These are phyloP conservation scores for Myotis lucifugus DNA, from an alignment of 2,113 vertebrate species.

Conservation along the genomic window DNA sequence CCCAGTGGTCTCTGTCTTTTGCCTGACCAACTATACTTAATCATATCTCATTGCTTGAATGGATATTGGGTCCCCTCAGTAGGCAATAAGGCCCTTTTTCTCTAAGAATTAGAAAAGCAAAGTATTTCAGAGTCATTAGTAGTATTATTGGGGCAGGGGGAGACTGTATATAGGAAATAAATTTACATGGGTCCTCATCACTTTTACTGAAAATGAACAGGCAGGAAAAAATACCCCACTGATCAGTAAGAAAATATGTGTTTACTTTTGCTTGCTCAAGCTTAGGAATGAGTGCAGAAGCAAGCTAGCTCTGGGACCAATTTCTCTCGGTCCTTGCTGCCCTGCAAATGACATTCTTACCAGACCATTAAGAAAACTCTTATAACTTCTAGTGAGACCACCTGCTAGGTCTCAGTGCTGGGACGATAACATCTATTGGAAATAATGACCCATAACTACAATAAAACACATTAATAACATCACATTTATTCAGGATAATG, in stretches of 20 bases:
- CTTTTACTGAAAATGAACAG: slow-evolving; percentile 61
- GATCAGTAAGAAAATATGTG: slow-evolving; percentile 74
- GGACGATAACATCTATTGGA: slow-evolving; percentile 83
- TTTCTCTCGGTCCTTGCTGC: slow-evolving; percentile 78
- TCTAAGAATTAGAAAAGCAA: slow-evolving; percentile 61
- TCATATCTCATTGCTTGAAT: background rate
- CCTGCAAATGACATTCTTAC: slow-evolving; percentile 84
- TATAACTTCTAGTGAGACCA: slow-evolving; percentile 84
- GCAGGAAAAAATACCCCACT: slow-evolving; percentile 54
- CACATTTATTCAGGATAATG: slow-evolving; percentile 83
- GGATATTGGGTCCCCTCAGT: background rate
- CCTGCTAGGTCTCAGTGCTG: slow-evolving; percentile 83
- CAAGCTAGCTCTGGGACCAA: slow-evolving; percentile 76
- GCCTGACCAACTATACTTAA: slow-evolving; percentile 39
- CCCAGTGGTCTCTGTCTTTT: background rate
- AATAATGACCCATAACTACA: slow-evolving; percentile 85
- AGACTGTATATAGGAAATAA: slow-evolving; percentile 38
- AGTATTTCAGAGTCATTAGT: slow-evolving; percentile 33
- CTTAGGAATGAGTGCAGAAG: slow-evolving; percentile 60
- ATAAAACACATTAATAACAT: slow-evolving; percentile 84
- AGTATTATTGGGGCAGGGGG: background rate
- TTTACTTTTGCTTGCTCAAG: slow-evolving; percentile 79
- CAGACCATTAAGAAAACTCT: slow-evolving; percentile 83
- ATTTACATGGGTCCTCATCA: background rate
- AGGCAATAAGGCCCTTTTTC: slow-evolving; percentile 27